These are phyloP conservation scores for Phoeniculus purpureus DNA, from an alignment of 2,797 vertebrate genomes.

Conservation along the genomic window DNA sequence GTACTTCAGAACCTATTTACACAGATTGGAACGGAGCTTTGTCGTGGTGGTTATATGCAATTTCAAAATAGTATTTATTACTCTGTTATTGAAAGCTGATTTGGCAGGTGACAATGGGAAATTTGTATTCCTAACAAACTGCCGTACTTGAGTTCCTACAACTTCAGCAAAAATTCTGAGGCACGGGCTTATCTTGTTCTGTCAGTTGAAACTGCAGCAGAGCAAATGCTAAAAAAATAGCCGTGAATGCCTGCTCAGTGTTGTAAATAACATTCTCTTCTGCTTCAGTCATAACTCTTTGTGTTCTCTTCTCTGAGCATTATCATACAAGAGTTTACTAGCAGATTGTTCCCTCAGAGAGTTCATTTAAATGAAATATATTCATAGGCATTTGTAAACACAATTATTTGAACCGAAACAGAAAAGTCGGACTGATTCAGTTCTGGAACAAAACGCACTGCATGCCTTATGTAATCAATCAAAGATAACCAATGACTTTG, in stretches of 20 bases:
- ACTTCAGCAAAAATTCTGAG: background rate
- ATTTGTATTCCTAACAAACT: background rate
- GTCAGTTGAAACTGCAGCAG: background rate
- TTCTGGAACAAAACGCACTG: constrained; percentile 4
- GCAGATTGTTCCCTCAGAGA: background rate
- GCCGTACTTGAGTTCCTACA: background rate
- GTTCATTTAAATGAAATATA: constrained; percentile 30
- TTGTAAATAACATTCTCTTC: background rate
- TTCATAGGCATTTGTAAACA: constrained; percentile 7
- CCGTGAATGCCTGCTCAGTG: background rate
- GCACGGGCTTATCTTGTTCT: background rate
- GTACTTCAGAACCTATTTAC: constrained; percentile 19
- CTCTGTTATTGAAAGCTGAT: background rate
- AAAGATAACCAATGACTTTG: background rate
- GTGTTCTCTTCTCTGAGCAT: background rate
- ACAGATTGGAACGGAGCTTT: background rate
- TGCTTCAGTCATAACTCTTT: background rate
- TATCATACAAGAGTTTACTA: background rate
- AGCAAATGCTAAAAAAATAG: background rate
- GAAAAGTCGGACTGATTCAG: background rate
- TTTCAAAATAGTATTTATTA: constrained; percentile 65
- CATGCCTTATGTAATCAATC: background rate
- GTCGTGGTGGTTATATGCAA: background rate
- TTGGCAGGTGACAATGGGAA: background rate
- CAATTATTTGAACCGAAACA: constrained; percentile 32